A percentile compares a stretch with the other conserved stretches of the same genome.
These are phyloP conservation scores for Sclerurus mexicanus DNA, from an alignment of 2,113 vertebrate species.

Conservation along the genomic window DNA sequence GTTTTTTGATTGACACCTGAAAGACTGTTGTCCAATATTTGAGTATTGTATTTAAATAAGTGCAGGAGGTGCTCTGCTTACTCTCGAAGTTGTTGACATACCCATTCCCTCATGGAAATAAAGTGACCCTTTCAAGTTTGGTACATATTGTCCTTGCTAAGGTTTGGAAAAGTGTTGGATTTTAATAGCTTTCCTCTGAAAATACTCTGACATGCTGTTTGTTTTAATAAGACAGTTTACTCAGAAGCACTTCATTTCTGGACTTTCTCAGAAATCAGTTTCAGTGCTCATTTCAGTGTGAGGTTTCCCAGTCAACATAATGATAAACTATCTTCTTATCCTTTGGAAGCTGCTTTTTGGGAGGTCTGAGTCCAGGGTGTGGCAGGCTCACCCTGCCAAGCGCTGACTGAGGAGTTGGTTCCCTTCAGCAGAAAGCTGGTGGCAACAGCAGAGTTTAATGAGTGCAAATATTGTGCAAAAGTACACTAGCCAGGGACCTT, in stretches of 20 bases:
- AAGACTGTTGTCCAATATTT: not conserved
- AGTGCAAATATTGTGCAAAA: not conserved
- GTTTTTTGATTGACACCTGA: not conserved
- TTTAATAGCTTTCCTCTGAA: not conserved
- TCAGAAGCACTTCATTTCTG: not conserved
- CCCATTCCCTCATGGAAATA: not conserved
- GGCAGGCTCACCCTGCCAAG: not conserved
- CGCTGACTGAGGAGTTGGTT: not conserved
- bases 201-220: not conserved
- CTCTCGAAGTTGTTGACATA: not conserved
- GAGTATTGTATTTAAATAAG: not conserved
- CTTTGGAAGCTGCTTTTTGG: not conserved
- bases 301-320: not conserved
- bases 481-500: not conserved
- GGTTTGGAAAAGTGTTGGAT: not conserved
- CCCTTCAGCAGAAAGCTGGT: not conserved
- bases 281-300: not conserved
- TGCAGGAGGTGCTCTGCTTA: not conserved
- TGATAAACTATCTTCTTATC: rapidly evolving
- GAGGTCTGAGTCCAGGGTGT: not conserved
- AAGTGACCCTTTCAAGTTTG: not conserved
- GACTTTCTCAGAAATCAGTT: not conserved
- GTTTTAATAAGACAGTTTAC: not conserved
- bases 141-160: not conserved
- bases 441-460: not conserved